Conservation (phyloP, 2,113 vertebrate species). For the Chrysochloris asiatica region DNA sequence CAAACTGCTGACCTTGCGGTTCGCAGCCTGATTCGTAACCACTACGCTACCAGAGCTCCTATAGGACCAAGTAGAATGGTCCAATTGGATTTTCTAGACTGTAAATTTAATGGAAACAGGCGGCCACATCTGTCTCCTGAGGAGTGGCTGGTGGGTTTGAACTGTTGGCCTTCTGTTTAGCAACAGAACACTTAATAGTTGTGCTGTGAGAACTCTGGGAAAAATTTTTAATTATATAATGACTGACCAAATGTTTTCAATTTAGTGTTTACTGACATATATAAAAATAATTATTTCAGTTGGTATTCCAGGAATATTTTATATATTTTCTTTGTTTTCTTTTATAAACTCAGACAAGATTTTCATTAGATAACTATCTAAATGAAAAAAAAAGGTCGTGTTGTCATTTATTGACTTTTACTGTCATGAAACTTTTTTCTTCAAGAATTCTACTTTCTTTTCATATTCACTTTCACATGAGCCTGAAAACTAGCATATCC, state of each 20-base stretch:
- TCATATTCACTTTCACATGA: not conserved
- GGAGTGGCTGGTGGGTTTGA: not conserved
- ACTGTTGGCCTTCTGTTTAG: not conserved
- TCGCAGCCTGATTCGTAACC: too few species aligned
- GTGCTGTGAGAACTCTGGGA: not conserved
- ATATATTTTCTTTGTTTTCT: too few species aligned
- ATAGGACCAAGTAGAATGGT: too few species aligned
- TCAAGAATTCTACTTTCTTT: not conserved
- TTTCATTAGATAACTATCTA: too few species aligned
- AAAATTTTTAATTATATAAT: not conserved
- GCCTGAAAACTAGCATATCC: not conserved
- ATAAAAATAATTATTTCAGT: too few species aligned
- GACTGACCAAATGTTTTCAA: not conserved
- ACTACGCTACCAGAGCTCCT: too few species aligned
- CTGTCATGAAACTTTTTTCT: not conserved
- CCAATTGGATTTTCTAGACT: not conserved
- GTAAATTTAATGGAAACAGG: not conserved
- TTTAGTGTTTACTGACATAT: too few species aligned
- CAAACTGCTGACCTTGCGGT: too few species aligned
- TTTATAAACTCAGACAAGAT: too few species aligned
- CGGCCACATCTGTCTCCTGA: not conserved
- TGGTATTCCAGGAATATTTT: too few species aligned
- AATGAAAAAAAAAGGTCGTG: not conserved
- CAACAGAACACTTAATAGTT: not conserved
- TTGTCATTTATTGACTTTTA: not conserved